These are phyloP conservation scores for Anabas testudineus DNA, from an alignment of 2,797 vertebrate species.

Conservation along the genomic window DNA sequence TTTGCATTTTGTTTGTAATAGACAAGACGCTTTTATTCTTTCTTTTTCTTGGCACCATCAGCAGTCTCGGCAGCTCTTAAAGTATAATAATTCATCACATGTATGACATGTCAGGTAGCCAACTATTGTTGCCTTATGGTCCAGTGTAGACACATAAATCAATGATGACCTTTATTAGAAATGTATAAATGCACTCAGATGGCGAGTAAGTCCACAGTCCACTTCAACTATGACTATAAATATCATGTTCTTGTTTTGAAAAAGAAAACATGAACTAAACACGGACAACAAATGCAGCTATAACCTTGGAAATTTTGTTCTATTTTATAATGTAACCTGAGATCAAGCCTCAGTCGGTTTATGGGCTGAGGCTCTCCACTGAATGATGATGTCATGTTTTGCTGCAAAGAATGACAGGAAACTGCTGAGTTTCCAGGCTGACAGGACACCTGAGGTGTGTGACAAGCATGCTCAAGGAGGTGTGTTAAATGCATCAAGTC, in stretches of 20 bases:
- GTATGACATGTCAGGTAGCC: neutral
- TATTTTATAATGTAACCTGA: constrained; percentile 22
- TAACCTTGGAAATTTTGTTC: constrained; percentile 19
- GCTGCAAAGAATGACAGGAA: constrained; percentile 55
- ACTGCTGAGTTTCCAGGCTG: constrained; percentile 43
- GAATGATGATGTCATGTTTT: constrained; percentile 59
- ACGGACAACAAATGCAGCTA: neutral
- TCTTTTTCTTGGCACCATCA: neutral
- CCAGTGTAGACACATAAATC: too few relatives aligned
- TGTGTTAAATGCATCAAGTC: constrained; percentile 22
- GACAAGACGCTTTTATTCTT: neutral
- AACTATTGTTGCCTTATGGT: neutral
- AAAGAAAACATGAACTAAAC: too few relatives aligned
- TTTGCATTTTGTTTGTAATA: neutral
- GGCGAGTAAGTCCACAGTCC: neutral
- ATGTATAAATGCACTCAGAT: neutral
- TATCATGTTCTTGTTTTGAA: neutral
- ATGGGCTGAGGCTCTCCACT: constrained; percentile 13
- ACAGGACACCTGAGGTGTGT: constrained; percentile 24
- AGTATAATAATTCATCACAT: constrained; percentile 6
- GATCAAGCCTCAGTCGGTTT: neutral
- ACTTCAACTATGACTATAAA: neutral
- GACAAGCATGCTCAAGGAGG: constrained; percentile 26
- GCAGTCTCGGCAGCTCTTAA: neutral
- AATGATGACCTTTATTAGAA: neutral